Evolutionary conservation across 2,797 vertebrate genomes (phyloP).

Genomic region (Sandelia bainsii): DNA sequence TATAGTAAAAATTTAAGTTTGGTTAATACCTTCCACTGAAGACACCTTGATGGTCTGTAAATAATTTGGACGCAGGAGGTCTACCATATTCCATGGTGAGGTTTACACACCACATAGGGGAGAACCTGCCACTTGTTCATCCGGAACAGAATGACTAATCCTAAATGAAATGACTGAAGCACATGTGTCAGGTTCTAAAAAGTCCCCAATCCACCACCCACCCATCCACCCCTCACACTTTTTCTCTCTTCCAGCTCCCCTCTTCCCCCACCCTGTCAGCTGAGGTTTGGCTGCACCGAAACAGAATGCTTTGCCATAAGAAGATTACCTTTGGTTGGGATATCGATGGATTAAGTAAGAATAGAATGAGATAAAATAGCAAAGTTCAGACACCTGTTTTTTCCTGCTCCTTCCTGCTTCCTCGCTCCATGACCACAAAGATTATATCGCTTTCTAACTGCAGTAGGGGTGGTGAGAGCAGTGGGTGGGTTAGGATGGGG

Average conservation of each 20-base stretch:
- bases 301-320: conserved; percentile 85
- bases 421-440: conserved; percentile 50
- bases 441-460: conserved; percentile 52
- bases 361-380: conserved; percentile 84
- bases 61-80: conserved; percentile 71
- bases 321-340: conserved; percentile 86
- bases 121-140: conserved; percentile 77
- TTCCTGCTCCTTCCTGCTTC: conserved; percentile 38
- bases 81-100: conserved; percentile 31
- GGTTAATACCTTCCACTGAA: conserved; percentile 39
- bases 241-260: conserved; percentile 27
- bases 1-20: conserved; percentile 32
- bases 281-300: conserved; percentile 82
- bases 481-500: conserved; percentile 13
- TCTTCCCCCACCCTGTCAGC: conserved; percentile 77
- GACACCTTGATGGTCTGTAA: conserved; percentile 66
- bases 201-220: conserved; percentile 67
- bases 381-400: conserved; percentile 85
- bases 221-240: conserved; percentile 40
- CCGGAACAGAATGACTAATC: conserved; percentile 77
- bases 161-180: conserved; percentile 83
- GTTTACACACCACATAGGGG: conserved; percentile 66
- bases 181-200: conserved; percentile 77
- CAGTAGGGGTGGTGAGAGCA: conserved; percentile 30
- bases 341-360: conserved; percentile 87